These are phyloP conservation scores for Nephrotoma appendiculata DNA, from an alignment of 2,888 invertebrate genomes.

Conservation along the genomic window DNA sequence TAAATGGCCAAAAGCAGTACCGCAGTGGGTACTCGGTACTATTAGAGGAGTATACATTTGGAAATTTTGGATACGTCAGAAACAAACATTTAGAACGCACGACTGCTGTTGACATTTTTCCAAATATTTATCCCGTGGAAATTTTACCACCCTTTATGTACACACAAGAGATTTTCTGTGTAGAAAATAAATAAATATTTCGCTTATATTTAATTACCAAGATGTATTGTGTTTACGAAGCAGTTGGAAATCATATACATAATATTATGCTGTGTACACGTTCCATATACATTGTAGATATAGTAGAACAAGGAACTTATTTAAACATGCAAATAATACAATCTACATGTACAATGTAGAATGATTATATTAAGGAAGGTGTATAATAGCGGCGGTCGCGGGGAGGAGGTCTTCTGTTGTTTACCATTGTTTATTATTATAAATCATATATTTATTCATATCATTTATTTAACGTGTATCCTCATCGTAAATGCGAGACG, in stretches of 20 bases:
- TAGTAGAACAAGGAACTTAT: background rate
- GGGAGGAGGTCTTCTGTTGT: background rate
- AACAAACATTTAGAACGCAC: background rate
- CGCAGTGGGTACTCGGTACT: no score
- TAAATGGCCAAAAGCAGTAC: no score
- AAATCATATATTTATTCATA: background rate
- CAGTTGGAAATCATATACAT: background rate
- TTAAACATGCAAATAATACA: background rate
- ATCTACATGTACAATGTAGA: background rate
- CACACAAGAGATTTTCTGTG: background rate
- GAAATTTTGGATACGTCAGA: background rate
- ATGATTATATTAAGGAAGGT: background rate
- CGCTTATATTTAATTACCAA: background rate
- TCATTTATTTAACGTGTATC: background rate
- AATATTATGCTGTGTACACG: background rate
- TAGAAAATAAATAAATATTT: background rate
- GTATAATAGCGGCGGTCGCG: background rate
- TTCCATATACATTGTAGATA: background rate
- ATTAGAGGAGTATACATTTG: no score
- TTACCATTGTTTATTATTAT: background rate
- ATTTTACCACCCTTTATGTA: background rate
- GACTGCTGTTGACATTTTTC: background rate
- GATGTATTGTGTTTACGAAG: background rate
- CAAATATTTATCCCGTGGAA: background rate
- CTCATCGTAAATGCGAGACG: background rate